Base-by-base conservation (phyloP, 1,140 invertebrate genomes). In the Hylyphantes graminicola region DNA sequence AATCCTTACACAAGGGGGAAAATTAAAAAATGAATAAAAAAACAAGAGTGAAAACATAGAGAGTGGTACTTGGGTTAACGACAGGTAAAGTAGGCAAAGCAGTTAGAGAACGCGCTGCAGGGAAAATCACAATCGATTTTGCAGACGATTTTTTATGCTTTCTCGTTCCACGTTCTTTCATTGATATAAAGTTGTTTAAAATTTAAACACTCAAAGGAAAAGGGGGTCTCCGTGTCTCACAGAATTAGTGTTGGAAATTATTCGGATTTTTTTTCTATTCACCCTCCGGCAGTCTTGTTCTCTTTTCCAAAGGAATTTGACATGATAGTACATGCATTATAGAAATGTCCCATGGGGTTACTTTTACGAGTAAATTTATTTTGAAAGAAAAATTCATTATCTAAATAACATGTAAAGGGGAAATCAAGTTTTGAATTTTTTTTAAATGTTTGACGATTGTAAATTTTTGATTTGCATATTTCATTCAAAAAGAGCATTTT, bases 1-100 rank as follows among this genome's bases (percentile, higher is more conserved):
- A 59, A 59, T 7, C 57, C 5, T 35, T 35, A 35, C 35, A 35
- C n/a, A n/a, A n/a, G n/a, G 35, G 35, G 35, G 35, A 35, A 59
- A 59, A 7, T 59, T 59, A 59, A 59, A 59, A n/a, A 59, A 59
- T 15, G 15, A 53, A 70, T 35, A 19, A 19, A 19, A 65, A 53
- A n/a, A 70, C 67, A 51, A 53, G 53, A 70, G 53, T 50, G 53
- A 70, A 17, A 70, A 70, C 35, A 51, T 70, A 13, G 51, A 73
- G 17, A 74, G 72, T 57, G 19, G 35, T 35, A 35, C 54, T 57
- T 35, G 19, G 54, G 21, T 57, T 17, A 57, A 59, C 54, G 72
- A 57, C 53, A 74, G 72, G 54, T 74, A 74, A 74, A 74, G 72
- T 15, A 70, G 15, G 68, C 48, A 74, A 74, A 74, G 54, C 54